A percentile compares a stretch with the other conserved stretches of the same genome.
phyloP scores from a whole-genome alignment of 2,113 vertebrate species.

The Coturnix japonica region DNA sequence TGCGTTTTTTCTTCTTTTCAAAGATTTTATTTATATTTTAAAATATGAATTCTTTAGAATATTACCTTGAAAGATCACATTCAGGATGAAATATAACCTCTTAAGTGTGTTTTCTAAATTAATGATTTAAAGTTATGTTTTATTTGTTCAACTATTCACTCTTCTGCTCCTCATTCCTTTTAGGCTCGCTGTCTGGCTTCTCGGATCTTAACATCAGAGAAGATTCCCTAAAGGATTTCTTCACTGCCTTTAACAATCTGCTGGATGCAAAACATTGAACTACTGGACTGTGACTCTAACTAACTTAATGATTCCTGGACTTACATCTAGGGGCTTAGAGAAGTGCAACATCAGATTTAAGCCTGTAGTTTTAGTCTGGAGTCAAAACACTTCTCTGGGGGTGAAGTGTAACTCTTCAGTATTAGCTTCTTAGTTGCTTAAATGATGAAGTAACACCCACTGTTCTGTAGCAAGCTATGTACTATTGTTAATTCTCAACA shows the following conservation, averaged over 20 bases:
- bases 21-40: neutral
- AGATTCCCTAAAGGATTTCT: constrained; percentile 83
- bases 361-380: neutral
- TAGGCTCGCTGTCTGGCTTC: constrained; percentile 84
- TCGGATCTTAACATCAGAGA: constrained; percentile 83
- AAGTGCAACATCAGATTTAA: neutral
- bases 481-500: neutral
- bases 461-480: neutral
- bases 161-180: neutral
- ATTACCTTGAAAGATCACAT: neutral
- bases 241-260: neutral
- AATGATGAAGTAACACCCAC: neutral
- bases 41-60: neutral
- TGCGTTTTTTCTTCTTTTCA: neutral
- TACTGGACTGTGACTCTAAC: neutral
- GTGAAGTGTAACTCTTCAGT: neutral
- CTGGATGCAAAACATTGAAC: neutral
- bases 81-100: neutral
- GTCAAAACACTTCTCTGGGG: neutral
- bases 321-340: neutral
- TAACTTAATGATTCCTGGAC: neutral
- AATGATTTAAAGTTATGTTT: neutral
- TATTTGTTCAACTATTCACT: neutral
- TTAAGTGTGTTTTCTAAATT: neutral
- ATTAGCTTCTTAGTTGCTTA: neutral